These are phyloP conservation scores for Archegozetes longisetosus DNA, from an alignment of 1,140 invertebrate genomes.

Conservation along the genomic window DNA sequence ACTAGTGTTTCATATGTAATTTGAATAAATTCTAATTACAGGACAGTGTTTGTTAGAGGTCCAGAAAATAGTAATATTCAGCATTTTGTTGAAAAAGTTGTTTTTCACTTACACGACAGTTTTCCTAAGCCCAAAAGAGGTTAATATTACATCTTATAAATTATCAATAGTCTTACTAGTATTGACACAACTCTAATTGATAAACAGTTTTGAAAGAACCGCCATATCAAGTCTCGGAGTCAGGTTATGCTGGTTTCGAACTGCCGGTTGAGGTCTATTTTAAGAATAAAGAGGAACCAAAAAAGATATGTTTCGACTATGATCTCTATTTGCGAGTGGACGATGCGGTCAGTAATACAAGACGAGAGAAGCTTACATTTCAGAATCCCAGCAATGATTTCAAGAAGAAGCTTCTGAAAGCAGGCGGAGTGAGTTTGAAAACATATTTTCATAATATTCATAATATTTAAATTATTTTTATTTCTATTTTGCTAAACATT, in stretches of 20 bases:
- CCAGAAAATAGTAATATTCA: conserved; percentile 66
- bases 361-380: conserved; percentile 59
- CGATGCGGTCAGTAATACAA: conserved; percentile 46
- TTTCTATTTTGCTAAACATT: too few relatives aligned
- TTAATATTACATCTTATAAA: conserved; percentile 9
- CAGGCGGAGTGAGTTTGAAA: conserved; percentile 50
- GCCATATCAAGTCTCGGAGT: conserved; percentile 76
- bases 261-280: conserved; percentile 79
- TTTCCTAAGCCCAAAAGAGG: conserved; percentile 70
- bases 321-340: conserved; percentile 61
- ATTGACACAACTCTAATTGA: neutral
- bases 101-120: conserved; percentile 77
- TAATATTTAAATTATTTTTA: too few relatives aligned
- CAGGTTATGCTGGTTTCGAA: conserved; percentile 83
- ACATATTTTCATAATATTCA: neutral
- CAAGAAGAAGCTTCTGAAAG: conserved; percentile 63
- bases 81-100: conserved; percentile 83
- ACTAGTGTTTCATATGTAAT: neutral
- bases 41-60: conserved; percentile 76
- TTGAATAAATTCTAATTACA: conserved; percentile 3
- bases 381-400: conserved; percentile 75
- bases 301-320: conserved; percentile 67
- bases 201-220: conserved; percentile 61
- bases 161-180: neutral
- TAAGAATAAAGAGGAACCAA: conserved; percentile 76